Conservation (phyloP, 2,113 vertebrate genomes). For the Syrrhaptes paradoxus region DNA sequence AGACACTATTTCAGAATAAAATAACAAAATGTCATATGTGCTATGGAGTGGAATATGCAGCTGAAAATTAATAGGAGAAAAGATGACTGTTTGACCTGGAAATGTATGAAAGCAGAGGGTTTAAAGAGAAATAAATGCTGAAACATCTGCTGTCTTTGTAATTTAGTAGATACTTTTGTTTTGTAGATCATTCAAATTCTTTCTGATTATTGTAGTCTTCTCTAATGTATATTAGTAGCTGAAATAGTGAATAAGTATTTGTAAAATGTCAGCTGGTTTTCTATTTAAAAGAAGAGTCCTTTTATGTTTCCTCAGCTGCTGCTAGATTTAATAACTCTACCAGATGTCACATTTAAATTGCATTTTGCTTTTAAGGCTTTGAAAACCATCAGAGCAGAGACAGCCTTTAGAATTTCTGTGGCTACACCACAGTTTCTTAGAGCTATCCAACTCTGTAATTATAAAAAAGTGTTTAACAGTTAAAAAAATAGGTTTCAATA, state of each 20-base stretch:
- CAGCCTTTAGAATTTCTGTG: constrained; percentile 10
- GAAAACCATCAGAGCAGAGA: not conserved
- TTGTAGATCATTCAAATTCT: constrained; percentile 38
- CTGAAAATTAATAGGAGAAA: not conserved
- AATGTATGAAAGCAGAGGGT: not conserved
- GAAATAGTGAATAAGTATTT: constrained; percentile 37
- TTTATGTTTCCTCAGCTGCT: constrained; percentile 43
- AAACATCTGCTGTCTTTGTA: constrained; percentile 54
- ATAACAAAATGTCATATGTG: not conserved
- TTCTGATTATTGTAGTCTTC: constrained; percentile 43
- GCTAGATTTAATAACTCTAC: constrained; percentile 35
- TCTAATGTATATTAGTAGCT: constrained; percentile 21
- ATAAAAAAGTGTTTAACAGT: not conserved
- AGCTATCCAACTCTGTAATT: not conserved
- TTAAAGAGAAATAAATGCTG: constrained; percentile 41
- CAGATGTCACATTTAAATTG: constrained; percentile 54
- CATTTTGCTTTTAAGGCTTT: not conserved
- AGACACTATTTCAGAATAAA: not conserved
- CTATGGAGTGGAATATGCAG: not conserved
- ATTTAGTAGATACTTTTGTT: constrained; percentile 36
- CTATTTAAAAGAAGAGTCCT: constrained; percentile 27
- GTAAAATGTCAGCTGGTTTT: constrained; percentile 24
- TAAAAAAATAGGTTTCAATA: not conserved
- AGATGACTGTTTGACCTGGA: not conserved
- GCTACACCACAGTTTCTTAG: not conserved